Conservation (phyloP, 2,797 vertebrate genomes). For the Enteromius viviparus region DNA sequence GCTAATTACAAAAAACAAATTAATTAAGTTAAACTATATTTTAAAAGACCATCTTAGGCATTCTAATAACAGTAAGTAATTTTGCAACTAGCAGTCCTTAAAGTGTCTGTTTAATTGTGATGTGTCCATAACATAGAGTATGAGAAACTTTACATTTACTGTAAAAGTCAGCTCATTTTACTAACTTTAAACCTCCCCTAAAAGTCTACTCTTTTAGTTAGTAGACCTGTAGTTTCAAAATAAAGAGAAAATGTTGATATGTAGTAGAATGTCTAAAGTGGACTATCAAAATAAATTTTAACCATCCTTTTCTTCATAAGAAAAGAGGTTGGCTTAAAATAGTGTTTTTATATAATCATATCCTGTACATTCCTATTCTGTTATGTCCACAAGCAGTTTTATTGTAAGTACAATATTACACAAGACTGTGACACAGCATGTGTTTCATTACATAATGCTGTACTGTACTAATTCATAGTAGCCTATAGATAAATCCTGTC, state of each 20-base stretch:
- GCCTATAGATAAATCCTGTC: conserved; percentile 67
- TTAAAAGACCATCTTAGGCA: no score
- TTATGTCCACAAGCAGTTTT: neutral
- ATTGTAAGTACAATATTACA: neutral
- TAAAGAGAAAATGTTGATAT: no score
- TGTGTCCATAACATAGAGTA: no score
- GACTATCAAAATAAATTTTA: neutral
- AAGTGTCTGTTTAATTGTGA: no score
- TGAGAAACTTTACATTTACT: no score
- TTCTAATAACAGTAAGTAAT: no score
- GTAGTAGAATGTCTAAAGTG: no score
- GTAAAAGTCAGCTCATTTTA: no score
- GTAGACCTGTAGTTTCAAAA: no score
- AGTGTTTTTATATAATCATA: neutral
- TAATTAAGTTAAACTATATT: neutral
- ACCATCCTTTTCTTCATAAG: neutral
- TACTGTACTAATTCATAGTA: neutral
- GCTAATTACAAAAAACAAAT: neutral
- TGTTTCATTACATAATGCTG: neutral
- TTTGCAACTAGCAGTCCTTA: no score
- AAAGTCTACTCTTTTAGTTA: no score
- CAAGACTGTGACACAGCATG: neutral
- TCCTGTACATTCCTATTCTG: neutral
- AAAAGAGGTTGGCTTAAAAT: neutral
- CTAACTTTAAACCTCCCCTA: no score